Percentiles rank a stretch among this genome's conserved stretches.
phyloP scores from a whole-genome alignment of 1,140 invertebrate species.

The Dryas iulia region DNA sequence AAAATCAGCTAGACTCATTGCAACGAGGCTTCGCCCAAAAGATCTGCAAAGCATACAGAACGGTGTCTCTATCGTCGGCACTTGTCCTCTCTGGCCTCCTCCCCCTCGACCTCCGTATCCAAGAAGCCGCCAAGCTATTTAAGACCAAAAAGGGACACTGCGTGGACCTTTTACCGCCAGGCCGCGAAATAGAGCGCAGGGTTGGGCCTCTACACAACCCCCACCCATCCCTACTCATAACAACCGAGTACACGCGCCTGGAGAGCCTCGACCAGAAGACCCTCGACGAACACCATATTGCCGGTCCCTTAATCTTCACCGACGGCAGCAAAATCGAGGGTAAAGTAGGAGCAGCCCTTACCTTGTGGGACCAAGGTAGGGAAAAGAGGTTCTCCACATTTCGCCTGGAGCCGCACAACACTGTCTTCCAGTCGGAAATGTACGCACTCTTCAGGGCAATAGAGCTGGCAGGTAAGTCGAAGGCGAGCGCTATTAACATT shows the following conservation, averaged over 20 bases:
- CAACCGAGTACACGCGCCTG: slow-evolving; percentile 4
- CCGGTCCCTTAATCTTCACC: slow-evolving; percentile 33
- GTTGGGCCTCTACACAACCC: not conserved
- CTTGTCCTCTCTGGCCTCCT: no score
- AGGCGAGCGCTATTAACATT: no score
- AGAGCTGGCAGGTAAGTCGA: no score
- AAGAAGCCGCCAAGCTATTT: not conserved
- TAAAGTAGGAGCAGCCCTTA: no score
- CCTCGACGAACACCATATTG: not conserved
- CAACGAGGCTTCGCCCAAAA: slow-evolving; percentile 12
- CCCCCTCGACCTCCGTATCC: not conserved
- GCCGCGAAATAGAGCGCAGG: not conserved
- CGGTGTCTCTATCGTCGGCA: not conserved
- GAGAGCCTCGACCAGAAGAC: not conserved
- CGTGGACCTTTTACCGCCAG: not conserved
- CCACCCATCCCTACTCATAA: slow-evolving; percentile 3
- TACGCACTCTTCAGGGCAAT: slow-evolving; percentile 7
- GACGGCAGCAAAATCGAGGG: slow-evolving; percentile 32
- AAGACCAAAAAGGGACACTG: not conserved
- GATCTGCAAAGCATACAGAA: slow-evolving; percentile 6
- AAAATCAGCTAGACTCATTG: not conserved
- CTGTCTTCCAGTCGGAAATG: slow-evolving; percentile 42
- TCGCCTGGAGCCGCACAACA: slow-evolving; percentile 25
- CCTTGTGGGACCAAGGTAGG: slow-evolving; percentile 33
- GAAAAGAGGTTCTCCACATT: slow-evolving; percentile 27